These are phyloP conservation scores for Scaptomyza caliginosa DNA, from an alignment of 2,888 invertebrate genomes.

Conservation along the genomic window DNA sequence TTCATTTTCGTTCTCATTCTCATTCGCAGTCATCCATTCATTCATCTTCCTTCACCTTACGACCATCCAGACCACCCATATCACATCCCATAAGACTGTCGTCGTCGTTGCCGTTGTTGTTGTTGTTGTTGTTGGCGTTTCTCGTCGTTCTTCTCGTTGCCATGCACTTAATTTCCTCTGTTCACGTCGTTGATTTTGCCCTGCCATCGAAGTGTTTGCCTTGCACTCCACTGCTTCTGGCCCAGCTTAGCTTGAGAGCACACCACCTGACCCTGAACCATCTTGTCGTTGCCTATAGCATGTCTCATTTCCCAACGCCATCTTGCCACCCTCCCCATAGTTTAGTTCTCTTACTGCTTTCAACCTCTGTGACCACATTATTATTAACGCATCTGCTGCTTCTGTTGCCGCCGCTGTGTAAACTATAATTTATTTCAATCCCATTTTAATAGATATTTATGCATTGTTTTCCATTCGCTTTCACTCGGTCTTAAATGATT, in stretches of 20 bases:
- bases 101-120: background rate
- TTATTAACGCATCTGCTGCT: conserved; percentile 17
- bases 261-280: conserved; percentile 40
- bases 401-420: conserved; percentile 17
- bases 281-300: conserved; percentile 14
- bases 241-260: conserved; percentile 34
- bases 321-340: background rate
- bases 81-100: background rate
- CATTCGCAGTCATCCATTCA: background rate
- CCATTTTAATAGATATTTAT: conserved; percentile 74
- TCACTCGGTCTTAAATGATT: conserved; percentile 38
- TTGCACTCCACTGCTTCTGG: conserved; percentile 57
- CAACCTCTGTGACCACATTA: conserved; percentile 21
- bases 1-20: conserved; percentile 5
- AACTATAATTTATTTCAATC: conserved; percentile 73
- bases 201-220: conserved; percentile 64
- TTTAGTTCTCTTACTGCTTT: background rate
- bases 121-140: background rate
- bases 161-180: conserved; percentile 71
- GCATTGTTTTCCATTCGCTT: conserved; percentile 53
- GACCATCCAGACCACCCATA: background rate
- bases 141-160: conserved; percentile 30
- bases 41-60: background rate
- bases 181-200: conserved; percentile 63
- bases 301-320: background rate